phyloP scores from a whole-genome alignment of 2,797 vertebrate species.

The Alosa sapidissima region DNA sequence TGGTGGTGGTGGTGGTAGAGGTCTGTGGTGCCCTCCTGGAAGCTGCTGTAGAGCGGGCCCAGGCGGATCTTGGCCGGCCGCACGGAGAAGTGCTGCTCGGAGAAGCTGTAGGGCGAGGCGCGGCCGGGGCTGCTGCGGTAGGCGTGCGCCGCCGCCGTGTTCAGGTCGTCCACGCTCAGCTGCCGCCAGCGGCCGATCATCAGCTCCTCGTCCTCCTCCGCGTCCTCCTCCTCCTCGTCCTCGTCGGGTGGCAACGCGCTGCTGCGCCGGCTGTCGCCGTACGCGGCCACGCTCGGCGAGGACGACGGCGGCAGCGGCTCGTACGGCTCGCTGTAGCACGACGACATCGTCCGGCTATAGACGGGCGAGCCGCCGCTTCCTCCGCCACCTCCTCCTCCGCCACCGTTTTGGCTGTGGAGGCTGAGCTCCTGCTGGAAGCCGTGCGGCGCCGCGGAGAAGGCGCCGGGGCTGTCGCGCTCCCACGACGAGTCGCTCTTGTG shows the following conservation, averaged over 20 bases:
- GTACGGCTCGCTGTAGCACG: slow-evolving; percentile 88
- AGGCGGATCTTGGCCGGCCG: slow-evolving; percentile 83
- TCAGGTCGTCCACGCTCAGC: slow-evolving; percentile 89
- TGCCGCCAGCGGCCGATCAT: slow-evolving; percentile 87
- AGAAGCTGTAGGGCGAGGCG: slow-evolving; percentile 88
- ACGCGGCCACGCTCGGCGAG: slow-evolving; percentile 84
- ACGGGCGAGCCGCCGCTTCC: slow-evolving; percentile 78
- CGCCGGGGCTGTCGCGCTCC: slow-evolving; percentile 81
- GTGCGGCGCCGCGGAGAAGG: slow-evolving; percentile 80
- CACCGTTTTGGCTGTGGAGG: slow-evolving; percentile 62
- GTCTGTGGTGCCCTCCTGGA: slow-evolving; percentile 91
- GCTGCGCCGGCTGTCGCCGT: slow-evolving; percentile 83
- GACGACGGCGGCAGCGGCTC: slow-evolving; percentile 79
- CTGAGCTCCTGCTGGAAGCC: slow-evolving; percentile 81
- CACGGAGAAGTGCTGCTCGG: slow-evolving; percentile 88
- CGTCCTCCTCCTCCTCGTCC: slow-evolving; percentile 66
- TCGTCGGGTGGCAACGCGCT: slow-evolving; percentile 85
- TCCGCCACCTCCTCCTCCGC: not conserved
- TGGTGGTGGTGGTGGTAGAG: slow-evolving; percentile 73
- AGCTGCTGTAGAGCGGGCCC: slow-evolving; percentile 92
- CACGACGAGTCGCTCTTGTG: slow-evolving; percentile 87
- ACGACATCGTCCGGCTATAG: slow-evolving; percentile 88
- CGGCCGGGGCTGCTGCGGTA: slow-evolving; percentile 81
- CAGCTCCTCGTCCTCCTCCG: slow-evolving; percentile 66
- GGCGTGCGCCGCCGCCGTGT: slow-evolving; percentile 74